Evolutionary conservation across 2,888 invertebrate genomes (phyloP).

Genomic region (Acanthosepion lycidas): DNA sequence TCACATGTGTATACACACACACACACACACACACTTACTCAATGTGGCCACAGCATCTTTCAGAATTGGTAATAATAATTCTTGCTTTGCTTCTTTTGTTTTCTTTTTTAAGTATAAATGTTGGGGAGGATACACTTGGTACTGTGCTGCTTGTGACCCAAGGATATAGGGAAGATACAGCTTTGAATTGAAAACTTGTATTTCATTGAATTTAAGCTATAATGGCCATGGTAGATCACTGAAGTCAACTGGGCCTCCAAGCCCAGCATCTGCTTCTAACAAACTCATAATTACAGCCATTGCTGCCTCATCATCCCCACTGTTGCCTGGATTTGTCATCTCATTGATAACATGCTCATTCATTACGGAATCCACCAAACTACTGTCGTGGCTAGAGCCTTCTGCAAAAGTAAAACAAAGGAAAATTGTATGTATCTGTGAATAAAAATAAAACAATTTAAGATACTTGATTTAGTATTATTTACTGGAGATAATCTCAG

Average conservation of each 20-base stretch:
- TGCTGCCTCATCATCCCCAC: conserved; percentile 84
- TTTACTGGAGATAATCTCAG: no score
- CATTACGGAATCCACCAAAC: conserved; percentile 63
- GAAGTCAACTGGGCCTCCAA: conserved; percentile 90
- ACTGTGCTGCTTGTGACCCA: background rate
- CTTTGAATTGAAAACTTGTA: background rate
- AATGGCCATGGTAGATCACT: conserved; percentile 90
- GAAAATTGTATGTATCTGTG: background rate
- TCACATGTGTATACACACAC: background rate
- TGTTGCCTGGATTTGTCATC: conserved; percentile 60
- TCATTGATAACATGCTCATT: conserved; percentile 65
- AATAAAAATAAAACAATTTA: background rate
- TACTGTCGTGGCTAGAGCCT: conserved; percentile 50
- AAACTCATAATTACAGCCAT: conserved; percentile 95
- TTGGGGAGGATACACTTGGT: conserved; percentile 1
- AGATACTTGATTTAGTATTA: background rate
- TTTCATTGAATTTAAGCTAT: conserved; percentile 54
- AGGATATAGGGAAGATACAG: background rate
- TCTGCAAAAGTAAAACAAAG: conserved; percentile 45
- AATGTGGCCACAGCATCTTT: background rate
- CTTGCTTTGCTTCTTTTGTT: background rate
- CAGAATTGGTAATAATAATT: background rate
- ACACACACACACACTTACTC: background rate
- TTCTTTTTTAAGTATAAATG: background rate
- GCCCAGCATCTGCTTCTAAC: conserved; percentile 89